These are phyloP conservation scores for Porites cylindrica DNA, from an alignment of 92 coral and sea anemone species.

Conservation along the genomic window DNA sequence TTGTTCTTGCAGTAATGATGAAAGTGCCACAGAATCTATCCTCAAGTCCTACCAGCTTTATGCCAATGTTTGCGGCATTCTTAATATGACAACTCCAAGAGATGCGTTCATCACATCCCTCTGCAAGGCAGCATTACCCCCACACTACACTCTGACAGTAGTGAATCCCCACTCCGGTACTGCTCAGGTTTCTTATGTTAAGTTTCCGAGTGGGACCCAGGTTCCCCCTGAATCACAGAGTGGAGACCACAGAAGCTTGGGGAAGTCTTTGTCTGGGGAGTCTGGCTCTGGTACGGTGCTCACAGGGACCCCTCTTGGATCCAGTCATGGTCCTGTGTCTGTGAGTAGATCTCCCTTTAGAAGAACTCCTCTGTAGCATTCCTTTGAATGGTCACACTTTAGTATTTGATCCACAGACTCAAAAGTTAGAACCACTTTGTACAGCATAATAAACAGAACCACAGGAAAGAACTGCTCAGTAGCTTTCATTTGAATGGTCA, in stretches of 20 bases:
- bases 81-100: constrained; percentile 91
- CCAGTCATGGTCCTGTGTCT: constrained; percentile 97
- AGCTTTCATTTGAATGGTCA: neutral
- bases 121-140: constrained; percentile 97
- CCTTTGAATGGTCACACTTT: neutral
- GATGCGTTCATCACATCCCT: constrained; percentile 98
- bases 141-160: constrained; percentile 96
- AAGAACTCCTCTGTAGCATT: neutral
- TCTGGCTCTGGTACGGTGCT: constrained; percentile 87
- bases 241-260: constrained; percentile 62
- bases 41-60: constrained; percentile 90
- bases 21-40: constrained; percentile 88
- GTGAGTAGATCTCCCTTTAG: constrained; percentile 54
- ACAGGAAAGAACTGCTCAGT: neutral
- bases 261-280: constrained; percentile 66
- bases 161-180: constrained; percentile 94
- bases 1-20: constrained; percentile 86
- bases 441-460: neutral
- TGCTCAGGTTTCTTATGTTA: constrained; percentile 88
- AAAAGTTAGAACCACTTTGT: neutral
- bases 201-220: constrained; percentile 70
- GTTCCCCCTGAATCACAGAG: constrained; percentile 61
- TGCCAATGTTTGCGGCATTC: constrained; percentile 91
- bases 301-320: constrained; percentile 91
- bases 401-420: neutral